phyloP scores from a whole-genome alignment of 92 coral and sea anemone genomes.

The Galaxea fascicularis region DNA sequence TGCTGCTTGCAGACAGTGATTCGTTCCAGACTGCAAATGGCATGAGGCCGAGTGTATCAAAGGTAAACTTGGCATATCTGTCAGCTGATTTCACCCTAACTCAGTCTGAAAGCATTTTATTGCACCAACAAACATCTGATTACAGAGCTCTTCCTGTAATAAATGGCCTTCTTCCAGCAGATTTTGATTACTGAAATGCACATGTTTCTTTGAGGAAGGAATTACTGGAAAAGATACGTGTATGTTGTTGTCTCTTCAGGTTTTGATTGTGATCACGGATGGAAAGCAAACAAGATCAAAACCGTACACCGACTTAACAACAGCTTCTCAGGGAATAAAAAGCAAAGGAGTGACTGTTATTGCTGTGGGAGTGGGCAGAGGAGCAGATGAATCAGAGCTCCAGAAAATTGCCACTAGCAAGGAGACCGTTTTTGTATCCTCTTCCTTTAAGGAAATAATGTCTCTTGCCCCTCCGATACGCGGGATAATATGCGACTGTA shows the following conservation, averaged over 20 bases:
- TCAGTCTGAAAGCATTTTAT: neutral
- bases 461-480: slow-evolving; percentile 2
- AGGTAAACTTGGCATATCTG: neutral
- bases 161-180: too few species aligned
- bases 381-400: slow-evolving; percentile 45
- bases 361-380: slow-evolving; percentile 63
- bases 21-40: slow-evolving; percentile 44
- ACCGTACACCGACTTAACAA: slow-evolving; percentile 47
- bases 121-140: too few species aligned
- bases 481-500: slow-evolving; percentile 11
- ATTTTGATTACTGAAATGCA: too few species aligned
- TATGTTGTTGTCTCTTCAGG: slow-evolving; percentile 21
- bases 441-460: slow-evolving; percentile 34
- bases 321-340: slow-evolving; percentile 42
- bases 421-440: slow-evolving; percentile 38
- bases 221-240: neutral
- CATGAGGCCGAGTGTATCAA: neutral
- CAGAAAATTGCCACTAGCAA: slow-evolving; percentile 59
- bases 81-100: too few species aligned
- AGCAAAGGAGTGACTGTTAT: slow-evolving; percentile 56
- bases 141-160: too few species aligned
- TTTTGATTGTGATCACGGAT: slow-evolving; percentile 55
- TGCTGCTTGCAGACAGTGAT: slow-evolving; percentile 48
- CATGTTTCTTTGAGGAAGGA: too few species aligned
- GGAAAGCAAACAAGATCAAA: slow-evolving; percentile 56